Percentiles rank a stretch among this genome's conserved stretches.
Evolutionary conservation across 2,797 vertebrate genomes (phyloP).

Genomic region (Myotis vivesi): DNA sequence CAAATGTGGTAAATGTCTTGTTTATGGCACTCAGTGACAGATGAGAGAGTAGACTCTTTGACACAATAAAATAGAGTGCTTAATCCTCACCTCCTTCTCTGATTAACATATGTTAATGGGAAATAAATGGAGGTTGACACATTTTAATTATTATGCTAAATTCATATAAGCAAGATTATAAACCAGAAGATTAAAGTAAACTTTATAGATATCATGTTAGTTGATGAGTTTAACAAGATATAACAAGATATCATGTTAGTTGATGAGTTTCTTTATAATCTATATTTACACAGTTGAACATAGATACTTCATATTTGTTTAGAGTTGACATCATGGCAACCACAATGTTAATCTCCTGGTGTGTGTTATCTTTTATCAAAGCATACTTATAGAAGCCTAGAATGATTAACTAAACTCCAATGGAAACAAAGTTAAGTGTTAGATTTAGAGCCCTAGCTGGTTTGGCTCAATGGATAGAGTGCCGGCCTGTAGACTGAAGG

Average conservation of each 20-base stretch:
- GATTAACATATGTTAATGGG: not conserved
- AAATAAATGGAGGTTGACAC: not conserved
- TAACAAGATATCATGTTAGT: not conserved
- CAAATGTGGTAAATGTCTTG: not conserved
- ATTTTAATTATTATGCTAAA: not conserved
- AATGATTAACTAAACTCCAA: not conserved
- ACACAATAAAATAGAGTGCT: not conserved
- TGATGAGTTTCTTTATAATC: not conserved
- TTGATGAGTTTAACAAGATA: not conserved
- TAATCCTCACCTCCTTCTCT: not conserved
- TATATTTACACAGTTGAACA: not conserved
- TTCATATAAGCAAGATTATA: not conserved
- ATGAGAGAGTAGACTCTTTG: not conserved
- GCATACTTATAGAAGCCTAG: not conserved
- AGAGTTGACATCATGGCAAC: not conserved
- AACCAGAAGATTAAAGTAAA: not conserved
- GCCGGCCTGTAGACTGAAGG: no score
- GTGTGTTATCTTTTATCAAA: not conserved
- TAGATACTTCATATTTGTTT: not conserved
- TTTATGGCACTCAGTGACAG: not conserved
- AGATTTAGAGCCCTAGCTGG: no score
- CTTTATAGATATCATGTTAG: not conserved
- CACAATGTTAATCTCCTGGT: not conserved
- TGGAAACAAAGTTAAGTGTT: not conserved
- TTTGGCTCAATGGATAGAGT: no score